These are phyloP conservation scores for Diprion similis DNA, from an alignment of 1,140 invertebrate species.

Conservation along the genomic window DNA sequence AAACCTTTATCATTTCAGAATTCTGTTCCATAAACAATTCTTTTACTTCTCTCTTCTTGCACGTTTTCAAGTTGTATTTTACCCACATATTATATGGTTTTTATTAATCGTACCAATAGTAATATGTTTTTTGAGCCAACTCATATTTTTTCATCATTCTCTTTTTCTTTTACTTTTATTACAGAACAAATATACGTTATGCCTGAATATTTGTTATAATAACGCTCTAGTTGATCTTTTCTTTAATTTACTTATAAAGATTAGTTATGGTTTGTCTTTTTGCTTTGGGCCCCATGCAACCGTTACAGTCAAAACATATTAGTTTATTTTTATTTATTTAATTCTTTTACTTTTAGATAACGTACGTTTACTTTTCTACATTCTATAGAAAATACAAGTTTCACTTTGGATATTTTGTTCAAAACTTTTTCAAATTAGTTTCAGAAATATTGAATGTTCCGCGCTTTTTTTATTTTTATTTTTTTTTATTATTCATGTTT, in stretches of 20 bases:
- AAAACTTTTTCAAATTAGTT: too few relatives aligned
- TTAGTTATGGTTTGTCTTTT: conserved; percentile 4
- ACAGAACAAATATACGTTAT: not conserved
- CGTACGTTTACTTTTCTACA: not conserved
- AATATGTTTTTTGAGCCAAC: not conserved
- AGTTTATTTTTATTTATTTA: not conserved
- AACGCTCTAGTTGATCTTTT: not conserved
- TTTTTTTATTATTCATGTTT: too few relatives aligned
- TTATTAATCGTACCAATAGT: not conserved
- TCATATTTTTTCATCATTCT: not conserved
- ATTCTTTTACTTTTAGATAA: not conserved
- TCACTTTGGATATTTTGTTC: not conserved
- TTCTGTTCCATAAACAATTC: too few relatives aligned
- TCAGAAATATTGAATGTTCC: too few relatives aligned
- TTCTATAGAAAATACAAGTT: not conserved
- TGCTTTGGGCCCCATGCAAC: not conserved
- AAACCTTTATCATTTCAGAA: too few relatives aligned
- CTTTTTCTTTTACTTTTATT: not conserved
- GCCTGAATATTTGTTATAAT: not conserved
- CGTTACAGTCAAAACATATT: not conserved
- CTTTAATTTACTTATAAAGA: not conserved
- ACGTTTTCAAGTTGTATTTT: not conserved
- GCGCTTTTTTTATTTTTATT: too few relatives aligned
- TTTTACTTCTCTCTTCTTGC: not conserved
- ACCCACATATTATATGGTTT: not conserved